These are phyloP conservation scores for Spisula solida DNA, from an alignment of 2,888 invertebrate genomes.

Conservation along the genomic window DNA sequence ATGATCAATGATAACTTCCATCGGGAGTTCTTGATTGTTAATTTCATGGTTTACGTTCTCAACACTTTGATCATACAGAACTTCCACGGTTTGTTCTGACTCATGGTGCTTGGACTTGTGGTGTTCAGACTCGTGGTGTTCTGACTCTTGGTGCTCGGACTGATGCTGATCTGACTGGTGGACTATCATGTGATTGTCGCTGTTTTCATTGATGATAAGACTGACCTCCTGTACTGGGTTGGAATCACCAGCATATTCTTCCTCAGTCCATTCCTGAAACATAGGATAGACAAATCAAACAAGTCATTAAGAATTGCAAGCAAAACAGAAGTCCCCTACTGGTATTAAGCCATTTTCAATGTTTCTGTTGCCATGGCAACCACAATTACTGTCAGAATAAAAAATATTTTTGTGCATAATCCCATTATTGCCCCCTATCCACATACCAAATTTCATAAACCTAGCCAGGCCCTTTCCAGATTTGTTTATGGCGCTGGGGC, in stretches of 20 bases:
- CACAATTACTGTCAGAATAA: too few species aligned
- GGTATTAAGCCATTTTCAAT: too few species aligned
- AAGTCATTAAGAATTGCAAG: too few species aligned
- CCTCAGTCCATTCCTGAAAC: slow-evolving; percentile 14
- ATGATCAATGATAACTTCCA: slow-evolving; percentile 33
- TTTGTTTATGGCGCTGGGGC: too few species aligned
- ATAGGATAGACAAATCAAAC: too few species aligned
- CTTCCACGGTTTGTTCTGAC: slow-evolving; percentile 27
- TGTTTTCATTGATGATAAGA: slow-evolving; percentile 44
- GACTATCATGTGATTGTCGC: not conserved
- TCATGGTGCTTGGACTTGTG: not conserved
- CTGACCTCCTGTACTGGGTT: slow-evolving; percentile 48
- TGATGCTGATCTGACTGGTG: not conserved
- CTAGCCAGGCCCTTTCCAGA: too few species aligned
- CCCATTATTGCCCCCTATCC: too few species aligned
- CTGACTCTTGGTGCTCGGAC: not conserved
- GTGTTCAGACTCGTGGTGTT: too few species aligned
- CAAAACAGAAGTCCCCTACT: too few species aligned
- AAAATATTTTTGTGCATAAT: too few species aligned
- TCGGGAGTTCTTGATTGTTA: slow-evolving; percentile 25
- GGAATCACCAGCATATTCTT: slow-evolving; percentile 11
- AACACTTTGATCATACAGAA: slow-evolving; percentile 22
- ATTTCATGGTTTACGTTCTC: slow-evolving; percentile 17
- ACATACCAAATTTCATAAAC: too few species aligned
- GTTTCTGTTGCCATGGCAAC: too few species aligned